These are phyloP conservation scores for Chymomyza caudatula DNA, from an alignment of 2,888 invertebrate genomes.

Conservation along the genomic window DNA sequence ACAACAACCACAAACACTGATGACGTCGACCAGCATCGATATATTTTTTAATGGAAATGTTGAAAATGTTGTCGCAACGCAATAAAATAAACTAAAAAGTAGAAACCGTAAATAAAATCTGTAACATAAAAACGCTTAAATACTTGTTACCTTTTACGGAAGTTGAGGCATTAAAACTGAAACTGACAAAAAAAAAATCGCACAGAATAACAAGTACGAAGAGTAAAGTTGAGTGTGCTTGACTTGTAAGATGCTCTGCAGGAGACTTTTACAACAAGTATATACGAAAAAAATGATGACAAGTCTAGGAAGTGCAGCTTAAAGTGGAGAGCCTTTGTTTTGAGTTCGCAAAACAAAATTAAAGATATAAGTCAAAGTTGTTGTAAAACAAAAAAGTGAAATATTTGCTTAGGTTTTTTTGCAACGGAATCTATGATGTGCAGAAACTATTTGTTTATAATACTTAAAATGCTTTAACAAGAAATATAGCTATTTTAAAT, in stretches of 20 bases:
- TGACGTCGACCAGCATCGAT: conserved; percentile 53
- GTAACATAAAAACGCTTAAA: conserved; percentile 66
- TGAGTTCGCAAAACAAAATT: too few species aligned
- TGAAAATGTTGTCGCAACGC: conserved; percentile 55
- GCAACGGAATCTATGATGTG: too few species aligned
- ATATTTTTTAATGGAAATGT: conserved; percentile 68
- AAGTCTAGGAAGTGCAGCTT: not conserved
- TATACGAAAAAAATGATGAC: not conserved
- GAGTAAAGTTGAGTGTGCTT: conserved; percentile 4
- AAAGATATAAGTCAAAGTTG: too few species aligned
- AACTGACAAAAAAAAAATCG: conserved; percentile 23
- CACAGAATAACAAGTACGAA: not conserved
- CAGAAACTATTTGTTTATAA: too few species aligned
- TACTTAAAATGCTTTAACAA: too few species aligned
- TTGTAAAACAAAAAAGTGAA: too few species aligned
- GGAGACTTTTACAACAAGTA: not conserved
- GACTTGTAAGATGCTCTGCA: not conserved
- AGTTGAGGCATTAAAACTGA: conserved; percentile 51
- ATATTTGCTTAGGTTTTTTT: too few species aligned
- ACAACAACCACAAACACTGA: conserved; percentile 3
- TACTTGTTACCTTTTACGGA: conserved; percentile 67
- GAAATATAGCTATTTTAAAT: too few species aligned
- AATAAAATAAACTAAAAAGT: conserved; percentile 23
- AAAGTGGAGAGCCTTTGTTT: too few species aligned
- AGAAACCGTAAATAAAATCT: conserved; percentile 28